A percentile compares a stretch with the other conserved stretches of the same genome.
Conservation (phyloP, 2,888 invertebrate species). For the Protophormia terraenovae region DNA sequence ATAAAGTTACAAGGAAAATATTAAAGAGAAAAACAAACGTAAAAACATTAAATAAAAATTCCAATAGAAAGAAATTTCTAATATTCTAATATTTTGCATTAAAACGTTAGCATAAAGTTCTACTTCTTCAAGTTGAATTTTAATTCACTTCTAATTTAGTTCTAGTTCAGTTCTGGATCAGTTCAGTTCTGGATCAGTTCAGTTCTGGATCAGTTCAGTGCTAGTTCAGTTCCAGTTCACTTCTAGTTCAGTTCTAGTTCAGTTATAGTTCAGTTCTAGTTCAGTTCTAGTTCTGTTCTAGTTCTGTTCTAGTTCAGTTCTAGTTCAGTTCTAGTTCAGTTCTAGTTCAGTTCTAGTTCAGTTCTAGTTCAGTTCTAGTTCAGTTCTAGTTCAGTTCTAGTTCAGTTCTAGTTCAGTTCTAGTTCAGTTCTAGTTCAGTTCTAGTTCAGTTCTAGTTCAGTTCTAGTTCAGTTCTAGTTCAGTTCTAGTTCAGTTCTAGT, state of each 20-base stretch:
- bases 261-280: background rate
- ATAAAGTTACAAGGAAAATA: too few relatives aligned
- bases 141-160: background rate
- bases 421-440: background rate
- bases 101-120: too few relatives aligned
- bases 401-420: background rate
- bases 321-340: background rate
- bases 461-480: conserved; percentile 1
- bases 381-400: background rate
- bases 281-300: background rate
- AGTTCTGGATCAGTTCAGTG: background rate
- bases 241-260: background rate
- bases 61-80: too few relatives aligned
- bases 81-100: too few relatives aligned
- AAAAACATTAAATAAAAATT: too few relatives aligned
- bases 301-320: background rate
- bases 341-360: background rate
- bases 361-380: background rate
- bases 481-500: background rate
- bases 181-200: background rate
- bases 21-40: too few relatives aligned
- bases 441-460: background rate
- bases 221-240: background rate
- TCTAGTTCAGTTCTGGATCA: background rate
- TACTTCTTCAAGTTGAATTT: too few relatives aligned